These are phyloP conservation scores for Sminthopsis crassicaudata DNA, from an alignment of 2,113 vertebrate genomes.

Conservation along the genomic window DNA sequence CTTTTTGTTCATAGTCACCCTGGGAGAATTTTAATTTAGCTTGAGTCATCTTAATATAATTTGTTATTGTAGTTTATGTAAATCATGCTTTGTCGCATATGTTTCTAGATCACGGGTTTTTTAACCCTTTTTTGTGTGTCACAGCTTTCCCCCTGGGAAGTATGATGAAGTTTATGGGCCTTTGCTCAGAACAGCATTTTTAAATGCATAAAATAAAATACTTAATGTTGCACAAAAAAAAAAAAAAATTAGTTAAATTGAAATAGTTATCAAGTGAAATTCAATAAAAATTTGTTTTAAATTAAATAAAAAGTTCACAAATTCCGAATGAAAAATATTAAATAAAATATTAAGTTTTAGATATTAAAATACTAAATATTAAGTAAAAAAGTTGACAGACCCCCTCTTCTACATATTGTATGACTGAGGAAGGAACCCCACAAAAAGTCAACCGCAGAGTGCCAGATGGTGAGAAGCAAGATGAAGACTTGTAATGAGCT, in stretches of 20 bases:
- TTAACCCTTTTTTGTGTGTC: neutral
- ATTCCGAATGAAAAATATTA: neutral
- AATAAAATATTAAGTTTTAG: neutral
- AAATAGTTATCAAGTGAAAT: neutral
- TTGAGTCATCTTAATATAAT: constrained; percentile 57
- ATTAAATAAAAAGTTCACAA: neutral
- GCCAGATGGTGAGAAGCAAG: neutral
- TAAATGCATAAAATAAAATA: neutral
- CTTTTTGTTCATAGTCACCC: constrained; percentile 40
- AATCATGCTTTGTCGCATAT: neutral
- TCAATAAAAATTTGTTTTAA: neutral
- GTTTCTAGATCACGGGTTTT: neutral
- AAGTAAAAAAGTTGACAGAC: neutral
- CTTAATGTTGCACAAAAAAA: neutral
- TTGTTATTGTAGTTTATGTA: constrained; percentile 38
- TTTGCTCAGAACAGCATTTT: neutral
- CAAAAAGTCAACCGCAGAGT: neutral
- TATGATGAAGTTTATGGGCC: neutral
- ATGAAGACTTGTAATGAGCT: neutral
- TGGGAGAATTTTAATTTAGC: constrained; percentile 56
- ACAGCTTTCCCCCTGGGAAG: neutral
- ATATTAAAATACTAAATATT: neutral
- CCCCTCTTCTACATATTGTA: neutral
- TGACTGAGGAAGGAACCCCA: neutral
- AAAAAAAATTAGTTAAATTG: neutral